Conservation (phyloP, 1,140 invertebrate genomes). For the Zaprionus kolodkinae region DNA sequence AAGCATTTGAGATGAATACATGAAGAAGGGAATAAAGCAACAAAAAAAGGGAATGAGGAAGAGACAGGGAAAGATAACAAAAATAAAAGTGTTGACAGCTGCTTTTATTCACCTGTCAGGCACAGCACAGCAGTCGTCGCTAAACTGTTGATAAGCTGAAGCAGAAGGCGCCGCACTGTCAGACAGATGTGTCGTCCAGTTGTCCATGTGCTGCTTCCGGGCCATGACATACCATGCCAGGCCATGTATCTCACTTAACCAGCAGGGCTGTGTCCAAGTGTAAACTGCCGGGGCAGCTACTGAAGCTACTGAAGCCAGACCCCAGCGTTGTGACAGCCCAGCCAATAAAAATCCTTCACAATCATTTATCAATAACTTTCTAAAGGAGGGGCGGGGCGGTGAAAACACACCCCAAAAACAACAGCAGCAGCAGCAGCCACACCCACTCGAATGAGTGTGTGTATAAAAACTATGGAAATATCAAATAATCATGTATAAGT, state of each 20-base stretch:
- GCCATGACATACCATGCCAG: not conserved
- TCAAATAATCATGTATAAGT: constrained; percentile 65
- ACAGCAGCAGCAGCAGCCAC: no score
- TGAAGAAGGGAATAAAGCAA: constrained; percentile 36
- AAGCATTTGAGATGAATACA: constrained; percentile 66
- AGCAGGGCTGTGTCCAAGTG: constrained; percentile 26
- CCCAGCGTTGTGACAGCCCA: constrained; percentile 49
- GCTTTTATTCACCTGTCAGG: constrained; percentile 79
- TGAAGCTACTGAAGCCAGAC: constrained; percentile 14
- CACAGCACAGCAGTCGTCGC: constrained; percentile 66
- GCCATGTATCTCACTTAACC: constrained; percentile 24
- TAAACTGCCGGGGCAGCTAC: constrained; percentile 15
- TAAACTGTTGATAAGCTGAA: constrained; percentile 76
- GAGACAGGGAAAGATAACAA: not conserved
- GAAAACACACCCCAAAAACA: constrained; percentile 20
- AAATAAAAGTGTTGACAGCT: constrained; percentile 77
- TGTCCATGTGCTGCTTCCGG: constrained; percentile 37
- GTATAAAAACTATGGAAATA: constrained; percentile 68
- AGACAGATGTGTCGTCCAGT: constrained; percentile 33
- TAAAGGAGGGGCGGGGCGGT: not conserved
- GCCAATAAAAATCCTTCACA: constrained; percentile 79
- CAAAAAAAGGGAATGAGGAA: constrained; percentile 8
- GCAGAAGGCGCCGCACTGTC: constrained; percentile 58
- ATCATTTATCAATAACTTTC: constrained; percentile 77
- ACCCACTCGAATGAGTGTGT: not conserved